Base-by-base conservation (phyloP, 35 echinoderm and acorn worm species). In the Heliocidaris erythrogramma region DNA sequence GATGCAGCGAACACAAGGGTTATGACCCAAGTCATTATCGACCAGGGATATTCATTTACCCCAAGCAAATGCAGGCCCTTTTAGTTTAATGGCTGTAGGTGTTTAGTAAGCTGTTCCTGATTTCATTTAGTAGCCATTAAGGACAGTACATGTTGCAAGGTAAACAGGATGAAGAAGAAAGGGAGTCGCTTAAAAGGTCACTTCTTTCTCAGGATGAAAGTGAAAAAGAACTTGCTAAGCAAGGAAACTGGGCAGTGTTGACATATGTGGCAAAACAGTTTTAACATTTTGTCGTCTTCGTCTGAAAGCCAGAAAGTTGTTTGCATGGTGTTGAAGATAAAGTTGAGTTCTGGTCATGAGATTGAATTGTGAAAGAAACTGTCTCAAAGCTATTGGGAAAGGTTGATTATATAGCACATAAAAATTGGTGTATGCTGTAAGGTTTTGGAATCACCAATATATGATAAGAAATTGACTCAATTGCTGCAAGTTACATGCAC, bases 41-140 rank as follows among this genome's bases (percentile, higher is more conserved):
- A 78, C 65, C 65, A 24, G 65, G 65, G 65, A 78, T 78, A 78
- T 78, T 78, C 65, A 78, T 78, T 78, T 78, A n/a, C 65, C 18
- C 27, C 27, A n/a, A 78, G 65, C 65, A 78, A 78, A 78, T 24
- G 8, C 7, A 21, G 65, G 65, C 65, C 65, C 65, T 78, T 78
- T 78, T n/a, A 78, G 21, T 78, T 78, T 78, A 78, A 78, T 78
- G 65, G 65, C 65, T n/a, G 14, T 78, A 78, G 65, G 65, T 78
- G 65, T 78, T 78, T 78, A 78, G 65, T 78, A 78, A 78, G 65
- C 65, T 78, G 65, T n/a, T 78, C 5, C 21, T 78, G 65, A 78
- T 21, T 78, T 27, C 18, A 78, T 78, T 78, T 78, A 78, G 65
- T 78, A 78, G 65, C 65, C 88, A 48, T 48, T 49, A 90, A 4